Base-by-base conservation (phyloP, 2,797 vertebrate genomes). In the Otus scops region DNA sequence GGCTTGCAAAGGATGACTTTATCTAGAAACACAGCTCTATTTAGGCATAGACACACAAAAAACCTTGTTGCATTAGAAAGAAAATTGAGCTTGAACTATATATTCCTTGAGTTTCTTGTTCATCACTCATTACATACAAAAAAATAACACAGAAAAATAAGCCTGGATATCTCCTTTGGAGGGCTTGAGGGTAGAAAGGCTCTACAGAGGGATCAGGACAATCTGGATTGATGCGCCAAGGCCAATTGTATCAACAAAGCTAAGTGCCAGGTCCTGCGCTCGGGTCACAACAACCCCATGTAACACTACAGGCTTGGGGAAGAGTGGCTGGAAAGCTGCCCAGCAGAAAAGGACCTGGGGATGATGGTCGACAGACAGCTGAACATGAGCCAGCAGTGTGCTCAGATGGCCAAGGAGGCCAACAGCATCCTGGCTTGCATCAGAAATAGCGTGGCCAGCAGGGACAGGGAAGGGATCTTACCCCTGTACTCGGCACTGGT, bases 291-390 rank as follows among this genome's bases (percentile, higher is more conserved):
- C 3, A 68, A 14, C 22, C 16, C 2, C 39, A 8, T 0, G 10
- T 22, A 82, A 7, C 0, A 0, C 8, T 17, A 30, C 19, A 34
- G 32, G 10, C 26, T 28, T 56, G 50, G 28, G 26, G 3, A 13
- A 22, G 38, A 54, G 59, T 11, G 26, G 3, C 17, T 85, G 34
- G 11, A 77, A 22, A 73, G 7, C 20, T 43, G 39, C 15, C 10
- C 0, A 0, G 5, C 1, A 1, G 51, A 74, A 47, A 82, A 41
- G 15, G 17, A 78, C 10, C 11, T 64, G 20, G 6, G 4, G 4
- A 2, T 64, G 22, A 3, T 65, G 26, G 4, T 38, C 0, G 5
- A 7, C 20, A 21, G 1, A 1, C 0, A 0, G 17, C 22, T 65
- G 12, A 74, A 61, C 1, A 13, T 3, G 11, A 65, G 11, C 23